Evolutionary conservation across 2,797 vertebrate genomes (phyloP).

Genomic region (Arvicola amphibius): DNA sequence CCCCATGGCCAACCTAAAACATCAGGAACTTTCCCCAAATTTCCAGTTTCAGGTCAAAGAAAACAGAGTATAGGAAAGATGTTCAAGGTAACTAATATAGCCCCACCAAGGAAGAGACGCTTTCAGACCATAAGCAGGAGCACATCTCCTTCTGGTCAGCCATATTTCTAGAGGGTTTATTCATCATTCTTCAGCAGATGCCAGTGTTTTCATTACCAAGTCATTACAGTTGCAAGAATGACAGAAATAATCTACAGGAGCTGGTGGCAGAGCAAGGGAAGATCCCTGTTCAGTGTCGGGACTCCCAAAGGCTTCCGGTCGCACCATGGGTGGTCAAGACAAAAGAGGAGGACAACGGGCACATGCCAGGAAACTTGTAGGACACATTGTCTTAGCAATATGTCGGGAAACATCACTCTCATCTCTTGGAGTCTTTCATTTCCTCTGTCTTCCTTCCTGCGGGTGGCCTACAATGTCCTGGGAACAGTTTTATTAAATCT

Average conservation of each 20-base stretch:
- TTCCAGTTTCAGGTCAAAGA: constrained; percentile 30
- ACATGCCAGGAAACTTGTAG: not conserved
- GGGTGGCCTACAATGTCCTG: not conserved
- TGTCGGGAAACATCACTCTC: not conserved
- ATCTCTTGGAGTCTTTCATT: not conserved
- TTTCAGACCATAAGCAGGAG: constrained; percentile 32
- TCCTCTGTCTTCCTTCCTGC: not conserved
- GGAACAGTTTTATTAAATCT: not conserved
- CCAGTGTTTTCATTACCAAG: constrained; percentile 10
- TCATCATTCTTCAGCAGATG: not conserved
- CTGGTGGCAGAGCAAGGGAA: not conserved
- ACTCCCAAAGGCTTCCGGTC: not conserved
- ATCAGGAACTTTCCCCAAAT: constrained; percentile 1
- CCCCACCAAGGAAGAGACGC: not conserved
- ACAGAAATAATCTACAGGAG: not conserved
- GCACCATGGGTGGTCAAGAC: not conserved
- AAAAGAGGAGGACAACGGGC: not conserved
- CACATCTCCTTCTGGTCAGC: not conserved
- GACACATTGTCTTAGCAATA: not conserved
- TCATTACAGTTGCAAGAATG: constrained; percentile 12
- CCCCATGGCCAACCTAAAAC: not conserved
- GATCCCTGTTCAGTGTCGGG: not conserved
- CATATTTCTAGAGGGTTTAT: constrained; percentile 59
- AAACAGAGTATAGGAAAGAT: constrained; percentile 54
- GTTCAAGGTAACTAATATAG: constrained; percentile 35